These are phyloP conservation scores for Pelecanus crispus DNA, from an alignment of 2,113 vertebrate species.

Conservation along the genomic window DNA sequence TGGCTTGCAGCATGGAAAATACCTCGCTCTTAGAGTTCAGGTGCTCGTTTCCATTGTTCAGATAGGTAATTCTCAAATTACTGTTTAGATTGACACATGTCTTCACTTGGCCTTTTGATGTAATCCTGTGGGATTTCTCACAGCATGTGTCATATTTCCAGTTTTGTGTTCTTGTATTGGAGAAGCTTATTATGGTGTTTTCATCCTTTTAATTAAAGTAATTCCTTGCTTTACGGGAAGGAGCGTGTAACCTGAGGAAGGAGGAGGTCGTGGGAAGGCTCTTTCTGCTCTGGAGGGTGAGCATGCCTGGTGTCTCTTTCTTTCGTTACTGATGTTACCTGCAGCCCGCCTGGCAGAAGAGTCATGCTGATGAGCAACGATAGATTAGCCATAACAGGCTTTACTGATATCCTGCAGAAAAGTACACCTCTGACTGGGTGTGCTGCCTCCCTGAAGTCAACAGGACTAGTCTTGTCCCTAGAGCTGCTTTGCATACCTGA, in stretches of 20 bases:
- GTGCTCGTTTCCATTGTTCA: background rate
- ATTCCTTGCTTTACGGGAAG: background rate
- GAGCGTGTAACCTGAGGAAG: background rate
- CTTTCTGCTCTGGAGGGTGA: background rate
- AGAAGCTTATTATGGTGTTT: background rate
- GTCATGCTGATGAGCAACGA: fast-evolving
- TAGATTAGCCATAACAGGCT: background rate
- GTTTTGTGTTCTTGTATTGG: background rate
- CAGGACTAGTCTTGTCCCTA: background rate
- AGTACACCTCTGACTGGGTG: background rate
- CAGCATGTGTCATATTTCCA: background rate
- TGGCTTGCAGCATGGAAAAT: background rate
- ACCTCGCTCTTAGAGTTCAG: background rate
- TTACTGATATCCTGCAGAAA: background rate
- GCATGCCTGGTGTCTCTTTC: background rate
- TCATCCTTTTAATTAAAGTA: background rate
- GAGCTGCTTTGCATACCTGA: background rate
- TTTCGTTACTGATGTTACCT: background rate
- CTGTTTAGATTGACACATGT: background rate
- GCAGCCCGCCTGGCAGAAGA: background rate
- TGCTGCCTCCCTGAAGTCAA: background rate
- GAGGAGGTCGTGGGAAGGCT: background rate
- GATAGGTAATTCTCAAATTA: background rate
- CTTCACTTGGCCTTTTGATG: slow-evolving; percentile 4
- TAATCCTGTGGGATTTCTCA: background rate